Percentiles rank a stretch among this genome's conserved stretches.
Conservation (phyloP, 2,797 vertebrate genomes). For the Rhabdophis nuchalis region DNA sequence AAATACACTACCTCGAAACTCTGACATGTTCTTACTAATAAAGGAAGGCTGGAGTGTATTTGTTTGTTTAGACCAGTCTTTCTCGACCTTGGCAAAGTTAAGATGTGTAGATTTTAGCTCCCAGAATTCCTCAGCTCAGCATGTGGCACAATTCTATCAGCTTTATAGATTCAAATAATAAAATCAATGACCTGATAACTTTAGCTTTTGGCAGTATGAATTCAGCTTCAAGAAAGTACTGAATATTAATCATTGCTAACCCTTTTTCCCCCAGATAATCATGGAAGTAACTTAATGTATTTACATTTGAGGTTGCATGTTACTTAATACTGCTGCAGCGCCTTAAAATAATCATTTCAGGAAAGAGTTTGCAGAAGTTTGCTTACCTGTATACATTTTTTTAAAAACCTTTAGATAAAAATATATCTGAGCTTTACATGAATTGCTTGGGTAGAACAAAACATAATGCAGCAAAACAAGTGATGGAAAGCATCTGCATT, state of each 20-base stretch:
- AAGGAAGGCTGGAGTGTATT: neutral
- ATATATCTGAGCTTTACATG: conserved; percentile 44
- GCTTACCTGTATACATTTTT: conserved; percentile 13
- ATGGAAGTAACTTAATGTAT: conserved; percentile 29
- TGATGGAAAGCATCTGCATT: conserved; percentile 41
- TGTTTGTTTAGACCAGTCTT: neutral
- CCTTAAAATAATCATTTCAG: conserved; percentile 22
- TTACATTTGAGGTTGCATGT: conserved; percentile 45
- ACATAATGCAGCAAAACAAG: conserved; percentile 10
- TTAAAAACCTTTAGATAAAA: conserved; percentile 26
- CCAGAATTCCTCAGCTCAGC: neutral
- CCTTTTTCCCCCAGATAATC: conserved; percentile 27
- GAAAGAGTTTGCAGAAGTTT: conserved; percentile 25
- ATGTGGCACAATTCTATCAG: neutral
- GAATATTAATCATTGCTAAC: conserved; percentile 45
- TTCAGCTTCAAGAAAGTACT: conserved; percentile 33
- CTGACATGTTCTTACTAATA: neutral
- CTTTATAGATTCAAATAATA: conserved; percentile 5
- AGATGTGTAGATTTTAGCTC: neutral
- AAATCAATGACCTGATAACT: conserved; percentile 36
- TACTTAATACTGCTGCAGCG: conserved; percentile 24
- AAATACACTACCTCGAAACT: neutral
- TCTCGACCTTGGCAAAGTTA: neutral
- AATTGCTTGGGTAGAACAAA: conserved; percentile 43
- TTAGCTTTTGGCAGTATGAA: conserved; percentile 34